Base-by-base conservation (phyloP, 2,113 vertebrate genomes). In the Thunnus thynnus region DNA sequence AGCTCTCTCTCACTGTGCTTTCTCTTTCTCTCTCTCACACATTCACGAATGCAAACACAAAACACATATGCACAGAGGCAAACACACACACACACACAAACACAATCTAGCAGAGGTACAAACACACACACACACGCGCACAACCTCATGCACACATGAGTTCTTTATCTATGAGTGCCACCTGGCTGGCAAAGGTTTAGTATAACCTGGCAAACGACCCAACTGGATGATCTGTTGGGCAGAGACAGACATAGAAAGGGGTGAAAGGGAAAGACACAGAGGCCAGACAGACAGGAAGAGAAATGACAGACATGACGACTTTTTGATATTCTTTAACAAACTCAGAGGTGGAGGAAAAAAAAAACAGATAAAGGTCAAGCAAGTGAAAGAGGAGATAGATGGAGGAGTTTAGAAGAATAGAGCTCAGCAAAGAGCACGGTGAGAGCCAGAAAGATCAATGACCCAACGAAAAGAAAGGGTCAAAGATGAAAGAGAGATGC, bases 121-220 rank as follows among this genome's bases (percentile, higher is more conserved):
- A 18, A 73, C 55, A 67, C 36, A 61, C 36, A 7, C 36, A 36
- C 36, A 36, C 36, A 7, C 36, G 46, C 58, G 62, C 22, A 69
- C 69, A 41, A 4, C n/a, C 70, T 58, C 72, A 70, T 27, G 18
- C 69, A 74, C 65, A 68, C 65, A 12, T 0, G 13, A 44, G 50
- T 76, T 85, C 76, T 91, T 95, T 90, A 89, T 94, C 86, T 91
- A 72, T 65, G 70, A 85, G 76, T 87, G 65, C 86, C 91, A 91
- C 91, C 91, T 93, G 90, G 78, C 86, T 89, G 87, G 79, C 62
- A 82, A 73, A 75, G 82, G 75, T 87, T 80, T 68, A 60, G 58
- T 85, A 52, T 32, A 71, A 80, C 72, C 82, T 87, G 89, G 85
- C 86, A 84, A 72, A 70, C 14, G 3, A 85, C 84, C 81, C 17